A percentile compares a stretch with the other conserved stretches of the same genome.
These are phyloP conservation scores for Pycnomerus fuliginosus DNA, from an alignment of 2,888 invertebrate species.

Conservation along the genomic window DNA sequence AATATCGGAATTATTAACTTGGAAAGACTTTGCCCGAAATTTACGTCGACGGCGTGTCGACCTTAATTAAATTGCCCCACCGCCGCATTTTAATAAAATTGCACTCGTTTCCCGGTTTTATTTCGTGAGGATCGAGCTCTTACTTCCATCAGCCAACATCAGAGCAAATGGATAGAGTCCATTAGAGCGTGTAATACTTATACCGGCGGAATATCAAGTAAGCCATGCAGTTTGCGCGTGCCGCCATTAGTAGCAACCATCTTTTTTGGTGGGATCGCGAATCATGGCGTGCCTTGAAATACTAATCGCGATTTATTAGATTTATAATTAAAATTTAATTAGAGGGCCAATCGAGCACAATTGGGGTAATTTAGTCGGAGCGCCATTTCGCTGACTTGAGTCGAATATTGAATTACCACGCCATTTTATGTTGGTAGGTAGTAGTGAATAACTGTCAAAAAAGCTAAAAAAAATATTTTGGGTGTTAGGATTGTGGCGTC, in stretches of 20 bases:
- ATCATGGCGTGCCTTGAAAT: constrained; percentile 21
- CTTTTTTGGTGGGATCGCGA: constrained; percentile 15
- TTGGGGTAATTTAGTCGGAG: no score
- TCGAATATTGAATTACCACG: no score
- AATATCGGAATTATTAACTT: not conserved
- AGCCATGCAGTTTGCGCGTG: constrained; percentile 18
- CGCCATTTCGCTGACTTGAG: no score
- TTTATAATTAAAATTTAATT: no score
- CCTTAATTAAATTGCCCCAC: constrained; percentile 7
- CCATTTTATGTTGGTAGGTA: no score
- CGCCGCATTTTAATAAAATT: constrained; percentile 14
- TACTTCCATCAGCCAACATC: no score
- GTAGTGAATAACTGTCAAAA: no score
- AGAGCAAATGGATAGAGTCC: constrained; percentile 25
- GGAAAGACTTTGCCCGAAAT: not conserved
- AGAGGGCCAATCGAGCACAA: no score
- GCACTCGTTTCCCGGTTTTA: constrained; percentile 12
- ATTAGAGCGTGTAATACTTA: constrained; percentile 27
- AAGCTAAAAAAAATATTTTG: no score
- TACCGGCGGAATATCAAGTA: constrained; percentile 25
- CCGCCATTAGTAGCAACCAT: constrained; percentile 18
- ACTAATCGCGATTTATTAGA: constrained; percentile 11
- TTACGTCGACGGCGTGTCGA: not conserved
- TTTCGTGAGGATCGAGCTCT: constrained; percentile 5
- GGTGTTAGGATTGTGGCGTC: no score